Percentiles rank a stretch among this genome's conserved stretches.
Conservation (phyloP, 2,113 vertebrate species). For the Centropristis striata region DNA sequence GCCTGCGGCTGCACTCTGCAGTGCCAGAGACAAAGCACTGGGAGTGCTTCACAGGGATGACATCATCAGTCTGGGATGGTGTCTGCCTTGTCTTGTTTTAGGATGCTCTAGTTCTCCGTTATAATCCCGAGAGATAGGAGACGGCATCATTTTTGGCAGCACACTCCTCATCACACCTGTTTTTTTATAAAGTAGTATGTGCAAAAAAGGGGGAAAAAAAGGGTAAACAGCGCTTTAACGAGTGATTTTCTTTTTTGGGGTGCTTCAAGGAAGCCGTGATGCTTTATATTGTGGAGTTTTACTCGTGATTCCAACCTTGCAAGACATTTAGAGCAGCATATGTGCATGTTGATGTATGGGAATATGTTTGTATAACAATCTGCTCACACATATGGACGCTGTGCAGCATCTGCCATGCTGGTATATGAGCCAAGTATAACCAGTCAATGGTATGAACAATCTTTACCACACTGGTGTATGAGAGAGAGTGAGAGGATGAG, state of each 20-base stretch:
- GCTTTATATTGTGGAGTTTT: slow-evolving; percentile 18
- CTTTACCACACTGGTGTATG: slow-evolving; percentile 18
- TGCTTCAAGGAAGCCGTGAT: slow-evolving; percentile 23
- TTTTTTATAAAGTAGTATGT: slow-evolving; percentile 19
- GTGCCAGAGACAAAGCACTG: slow-evolving; percentile 84
- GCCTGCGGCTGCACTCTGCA: slow-evolving; percentile 79
- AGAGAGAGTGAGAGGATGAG: background rate
- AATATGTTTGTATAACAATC: slow-evolving; percentile 41
- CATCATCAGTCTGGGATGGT: slow-evolving; percentile 85
- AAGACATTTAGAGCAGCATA: slow-evolving; percentile 9
- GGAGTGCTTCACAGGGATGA: slow-evolving; percentile 81
- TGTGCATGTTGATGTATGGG: slow-evolving; percentile 21
- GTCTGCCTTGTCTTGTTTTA: slow-evolving; percentile 78
- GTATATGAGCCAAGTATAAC: slow-evolving; percentile 37
- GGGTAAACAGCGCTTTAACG: background rate
- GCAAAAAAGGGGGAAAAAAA: background rate
- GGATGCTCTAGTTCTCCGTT: slow-evolving; percentile 61
- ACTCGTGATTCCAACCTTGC: background rate
- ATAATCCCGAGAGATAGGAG: slow-evolving; percentile 33
- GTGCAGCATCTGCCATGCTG: slow-evolving; percentile 31
- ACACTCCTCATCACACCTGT: slow-evolving; percentile 14
- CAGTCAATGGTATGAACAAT: slow-evolving; percentile 15
- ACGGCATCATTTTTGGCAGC: slow-evolving; percentile 32
- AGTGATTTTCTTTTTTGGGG: background rate
- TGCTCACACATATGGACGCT: slow-evolving; percentile 50